Evolutionary conservation across 1,140 invertebrate species (phyloP).

Genomic region (Aphis craccivora): DNA sequence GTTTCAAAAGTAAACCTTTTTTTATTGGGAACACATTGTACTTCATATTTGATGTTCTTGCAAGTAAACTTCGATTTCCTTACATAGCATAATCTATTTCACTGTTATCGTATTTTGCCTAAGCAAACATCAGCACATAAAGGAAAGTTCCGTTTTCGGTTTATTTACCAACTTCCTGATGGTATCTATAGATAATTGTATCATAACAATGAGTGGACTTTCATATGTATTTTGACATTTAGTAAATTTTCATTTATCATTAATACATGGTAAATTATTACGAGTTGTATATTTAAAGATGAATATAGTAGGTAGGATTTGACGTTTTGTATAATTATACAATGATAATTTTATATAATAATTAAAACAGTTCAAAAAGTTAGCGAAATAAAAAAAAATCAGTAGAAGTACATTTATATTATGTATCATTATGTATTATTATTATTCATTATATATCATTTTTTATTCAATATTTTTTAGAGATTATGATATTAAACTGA

Average conservation of each 20-base stretch:
- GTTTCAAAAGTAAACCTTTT: slow-evolving; percentile 22
- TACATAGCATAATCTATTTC: background rate
- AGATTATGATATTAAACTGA: background rate
- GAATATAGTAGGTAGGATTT: background rate
- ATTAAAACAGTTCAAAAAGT: background rate
- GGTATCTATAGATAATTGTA: background rate
- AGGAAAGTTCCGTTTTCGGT: background rate
- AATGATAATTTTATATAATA: no score
- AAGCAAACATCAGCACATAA: background rate
- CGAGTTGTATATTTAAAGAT: background rate
- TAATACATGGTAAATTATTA: background rate
- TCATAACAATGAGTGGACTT: background rate
- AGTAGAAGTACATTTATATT: background rate
- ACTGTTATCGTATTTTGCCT: background rate
- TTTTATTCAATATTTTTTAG: background rate
- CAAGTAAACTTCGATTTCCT: background rate
- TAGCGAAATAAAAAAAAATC: background rate
- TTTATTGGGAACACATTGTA: background rate
- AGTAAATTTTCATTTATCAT: background rate
- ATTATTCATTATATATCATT: background rate
- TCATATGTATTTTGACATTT: background rate
- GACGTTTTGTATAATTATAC: no score
- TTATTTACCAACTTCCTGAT: background rate
- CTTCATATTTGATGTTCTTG: background rate
- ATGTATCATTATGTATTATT: background rate